These are phyloP conservation scores for Branchinecta lindahli DNA, from an alignment of 1,140 invertebrate genomes.

Conservation along the genomic window DNA sequence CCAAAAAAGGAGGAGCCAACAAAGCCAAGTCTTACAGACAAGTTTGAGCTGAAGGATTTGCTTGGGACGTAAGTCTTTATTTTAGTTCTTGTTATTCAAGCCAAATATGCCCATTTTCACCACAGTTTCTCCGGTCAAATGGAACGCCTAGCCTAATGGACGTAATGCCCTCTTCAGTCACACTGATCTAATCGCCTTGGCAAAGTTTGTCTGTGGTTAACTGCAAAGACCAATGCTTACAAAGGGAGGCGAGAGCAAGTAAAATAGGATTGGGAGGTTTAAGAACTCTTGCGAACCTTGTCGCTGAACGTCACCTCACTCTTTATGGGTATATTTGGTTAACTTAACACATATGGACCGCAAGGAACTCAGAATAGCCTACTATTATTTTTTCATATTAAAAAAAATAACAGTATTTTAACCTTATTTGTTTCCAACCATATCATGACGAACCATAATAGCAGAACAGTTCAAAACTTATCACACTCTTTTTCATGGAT, in stretches of 20 bases:
- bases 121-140: constrained; percentile 12
- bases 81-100: constrained; percentile 13
- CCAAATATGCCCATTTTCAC: constrained; percentile 12
- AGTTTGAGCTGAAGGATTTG: constrained; percentile 72
- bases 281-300: too few species aligned
- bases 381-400: too few species aligned
- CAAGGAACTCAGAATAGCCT: too few species aligned
- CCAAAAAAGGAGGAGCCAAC: constrained; percentile 47
- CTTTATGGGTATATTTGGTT: too few species aligned
- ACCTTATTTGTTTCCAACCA: too few species aligned
- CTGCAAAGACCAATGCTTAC: not conserved
- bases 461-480: too few species aligned
- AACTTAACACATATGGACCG: too few species aligned
- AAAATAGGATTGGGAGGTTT: not conserved
- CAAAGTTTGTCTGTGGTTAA: constrained; percentile 3
- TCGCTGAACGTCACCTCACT: too few species aligned
- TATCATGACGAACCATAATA: too few species aligned
- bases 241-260: not conserved
- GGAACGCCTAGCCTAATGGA: not conserved
- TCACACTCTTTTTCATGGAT: too few species aligned
- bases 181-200: constrained; percentile 11
- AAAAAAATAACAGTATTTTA: too few species aligned
- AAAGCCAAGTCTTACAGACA: constrained; percentile 60
- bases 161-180: too few species aligned
- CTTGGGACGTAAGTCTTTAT: constrained; percentile 59